These are phyloP conservation scores for Yasuhikotakia modesta DNA, from an alignment of 2,797 vertebrate genomes.

Conservation along the genomic window DNA sequence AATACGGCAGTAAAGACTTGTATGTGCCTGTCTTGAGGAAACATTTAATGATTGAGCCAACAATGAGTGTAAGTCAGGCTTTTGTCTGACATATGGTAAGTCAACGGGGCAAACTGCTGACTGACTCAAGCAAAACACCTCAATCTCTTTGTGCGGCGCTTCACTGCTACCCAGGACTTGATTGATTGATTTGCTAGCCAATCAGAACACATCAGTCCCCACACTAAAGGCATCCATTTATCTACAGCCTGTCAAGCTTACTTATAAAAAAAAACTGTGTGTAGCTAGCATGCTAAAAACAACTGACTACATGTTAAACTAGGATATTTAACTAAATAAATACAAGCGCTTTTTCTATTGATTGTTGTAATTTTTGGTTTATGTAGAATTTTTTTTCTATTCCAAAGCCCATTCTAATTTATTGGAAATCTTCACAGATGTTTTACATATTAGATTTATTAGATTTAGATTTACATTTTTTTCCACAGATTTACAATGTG, in stretches of 20 bases:
- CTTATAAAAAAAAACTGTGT: slow-evolving; percentile 63
- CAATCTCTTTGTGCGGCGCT: slow-evolving; percentile 69
- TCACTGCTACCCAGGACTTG: slow-evolving; percentile 66
- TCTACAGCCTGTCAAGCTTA: slow-evolving; percentile 70
- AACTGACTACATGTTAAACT: no score
- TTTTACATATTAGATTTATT: no score
- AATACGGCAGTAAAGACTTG: no score
- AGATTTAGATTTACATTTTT: no score
- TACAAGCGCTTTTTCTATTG: no score
- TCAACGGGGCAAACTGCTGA: slow-evolving; percentile 66
- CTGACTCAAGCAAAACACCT: slow-evolving; percentile 77
- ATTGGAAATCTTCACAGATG: no score
- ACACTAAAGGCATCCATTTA: slow-evolving; percentile 67
- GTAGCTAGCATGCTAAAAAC: slow-evolving; percentile 57
- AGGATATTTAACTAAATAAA: no score
- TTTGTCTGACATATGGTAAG: slow-evolving; percentile 70
- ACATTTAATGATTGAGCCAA: slow-evolving; percentile 35
- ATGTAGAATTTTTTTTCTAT: no score
- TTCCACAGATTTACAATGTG: no score
- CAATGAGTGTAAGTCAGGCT: slow-evolving; percentile 68
- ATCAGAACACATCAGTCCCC: slow-evolving; percentile 73
- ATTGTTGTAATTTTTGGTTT: no score
- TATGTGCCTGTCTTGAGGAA: background rate
- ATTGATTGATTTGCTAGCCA: slow-evolving; percentile 75
- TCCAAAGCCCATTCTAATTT: no score